phyloP scores from a whole-genome alignment of 2,888 invertebrate genomes.

The Thecophora atra region DNA sequence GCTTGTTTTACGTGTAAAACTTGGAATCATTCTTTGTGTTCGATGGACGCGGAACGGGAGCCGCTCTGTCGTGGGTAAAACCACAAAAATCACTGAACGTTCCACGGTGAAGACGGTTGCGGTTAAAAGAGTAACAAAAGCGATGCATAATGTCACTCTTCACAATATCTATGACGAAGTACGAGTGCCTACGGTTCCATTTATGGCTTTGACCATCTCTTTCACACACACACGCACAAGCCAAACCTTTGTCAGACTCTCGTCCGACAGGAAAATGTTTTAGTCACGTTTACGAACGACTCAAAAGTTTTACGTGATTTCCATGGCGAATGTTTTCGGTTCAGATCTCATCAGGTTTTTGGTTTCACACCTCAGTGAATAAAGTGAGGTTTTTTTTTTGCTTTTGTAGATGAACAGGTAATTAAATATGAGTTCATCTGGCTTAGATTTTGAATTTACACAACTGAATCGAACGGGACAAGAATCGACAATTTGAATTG shows the following conservation, averaged over 20 bases:
- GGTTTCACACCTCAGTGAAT: background rate
- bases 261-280: background rate
- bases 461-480: background rate
- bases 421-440: conserved; percentile 8
- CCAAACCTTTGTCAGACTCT: background rate
- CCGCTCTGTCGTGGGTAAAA: background rate
- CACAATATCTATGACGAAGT: background rate
- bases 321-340: background rate
- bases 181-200: background rate
- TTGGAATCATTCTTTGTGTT: too few relatives aligned
- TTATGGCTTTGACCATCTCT: background rate
- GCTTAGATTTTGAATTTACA: background rate
- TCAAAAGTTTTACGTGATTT: conserved; percentile 11
- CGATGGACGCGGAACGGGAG: background rate
- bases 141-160: conserved; percentile 13
- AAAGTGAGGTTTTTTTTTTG: background rate
- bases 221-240: background rate
- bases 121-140: conserved; percentile 9
- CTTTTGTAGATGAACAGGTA: background rate
- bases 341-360: background rate
- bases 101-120: background rate
- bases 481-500: background rate
- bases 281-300: conserved; percentile 14
- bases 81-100: conserved; percentile 1
- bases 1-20: background rate